These are phyloP conservation scores for Verasper variegatus DNA, from an alignment of 2,113 vertebrate species.

Conservation along the genomic window DNA sequence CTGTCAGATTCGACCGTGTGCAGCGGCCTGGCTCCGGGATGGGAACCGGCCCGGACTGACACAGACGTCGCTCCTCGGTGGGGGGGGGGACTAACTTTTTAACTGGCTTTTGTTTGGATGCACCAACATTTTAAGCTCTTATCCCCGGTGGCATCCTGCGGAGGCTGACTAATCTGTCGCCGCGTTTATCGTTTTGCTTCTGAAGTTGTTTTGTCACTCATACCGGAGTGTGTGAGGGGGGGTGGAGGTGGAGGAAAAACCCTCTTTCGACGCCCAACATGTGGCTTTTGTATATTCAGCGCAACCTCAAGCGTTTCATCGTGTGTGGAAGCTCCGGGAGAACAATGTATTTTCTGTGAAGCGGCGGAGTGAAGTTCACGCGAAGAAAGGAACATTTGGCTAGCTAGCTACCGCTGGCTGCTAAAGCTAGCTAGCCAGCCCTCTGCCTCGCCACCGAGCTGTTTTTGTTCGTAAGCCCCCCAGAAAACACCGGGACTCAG, in stretches of 20 bases:
- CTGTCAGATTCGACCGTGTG: constrained; percentile 80
- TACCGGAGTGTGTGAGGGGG: constrained; percentile 29
- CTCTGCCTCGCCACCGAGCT: constrained; percentile 56
- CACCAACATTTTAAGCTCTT: constrained; percentile 72
- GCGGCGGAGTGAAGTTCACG: constrained; percentile 61
- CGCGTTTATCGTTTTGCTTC: constrained; percentile 67
- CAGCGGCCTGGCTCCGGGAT: constrained; percentile 57
- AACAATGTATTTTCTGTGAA: constrained; percentile 77
- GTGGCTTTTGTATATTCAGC: constrained; percentile 67
- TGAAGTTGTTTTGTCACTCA: constrained; percentile 69
- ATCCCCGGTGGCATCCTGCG: constrained; percentile 76
- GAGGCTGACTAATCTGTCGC: constrained; percentile 79
- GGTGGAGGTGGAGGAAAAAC: constrained; percentile 15
- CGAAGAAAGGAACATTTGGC: constrained; percentile 78
- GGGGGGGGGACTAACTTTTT: constrained; percentile 42
- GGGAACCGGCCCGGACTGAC: constrained; percentile 68
- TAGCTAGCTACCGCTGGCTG: constrained; percentile 74
- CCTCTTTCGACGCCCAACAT: constrained; percentile 64
- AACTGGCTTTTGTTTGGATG: constrained; percentile 72
- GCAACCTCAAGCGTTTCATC: constrained; percentile 52
- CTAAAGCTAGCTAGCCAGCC: constrained; percentile 74
- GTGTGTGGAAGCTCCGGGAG: constrained; percentile 59
- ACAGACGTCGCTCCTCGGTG: neutral
- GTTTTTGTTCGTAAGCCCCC: constrained; percentile 55
- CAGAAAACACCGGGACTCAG: constrained; percentile 41